Evolutionary conservation across 2,888 invertebrate species (phyloP).

Genomic region (Pristionchus arcanus): DNA sequence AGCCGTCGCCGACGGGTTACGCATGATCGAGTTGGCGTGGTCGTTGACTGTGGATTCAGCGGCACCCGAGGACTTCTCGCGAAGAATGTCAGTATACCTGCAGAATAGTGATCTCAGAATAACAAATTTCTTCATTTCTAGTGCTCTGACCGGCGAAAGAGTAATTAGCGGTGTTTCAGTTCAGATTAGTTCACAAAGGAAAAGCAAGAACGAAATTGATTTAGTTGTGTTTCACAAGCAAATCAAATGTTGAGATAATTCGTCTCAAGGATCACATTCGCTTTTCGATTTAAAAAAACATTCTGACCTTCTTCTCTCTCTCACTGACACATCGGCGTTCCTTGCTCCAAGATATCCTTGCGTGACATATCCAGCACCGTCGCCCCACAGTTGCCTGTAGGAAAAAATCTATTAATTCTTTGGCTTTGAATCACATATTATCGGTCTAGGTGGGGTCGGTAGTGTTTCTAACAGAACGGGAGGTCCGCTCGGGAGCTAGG

Average conservation of each 20-base stretch:
- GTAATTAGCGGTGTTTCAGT: too few species aligned
- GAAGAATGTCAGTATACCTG: constrained; percentile 70
- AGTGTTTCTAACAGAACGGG: constrained; percentile 83
- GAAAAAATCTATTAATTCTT: constrained; percentile 79
- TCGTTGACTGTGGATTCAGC: constrained; percentile 63
- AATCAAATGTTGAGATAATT: not conserved
- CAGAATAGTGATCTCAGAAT: not conserved
- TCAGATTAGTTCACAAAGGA: too few species aligned
- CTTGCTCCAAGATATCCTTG: constrained; percentile 75
- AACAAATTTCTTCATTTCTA: too few species aligned
- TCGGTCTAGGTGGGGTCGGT: too few species aligned
- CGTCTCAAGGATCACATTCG: not conserved
- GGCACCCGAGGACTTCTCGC: constrained; percentile 62
- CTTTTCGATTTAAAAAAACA: not conserved
- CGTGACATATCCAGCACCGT: constrained; percentile 73
- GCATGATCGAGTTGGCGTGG: constrained; percentile 58
- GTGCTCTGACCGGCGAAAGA: too few species aligned
- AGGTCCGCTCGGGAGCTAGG: too few species aligned
- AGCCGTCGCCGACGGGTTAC: constrained; percentile 61
- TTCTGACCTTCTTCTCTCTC: constrained; percentile 73
- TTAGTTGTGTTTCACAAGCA: too few species aligned
- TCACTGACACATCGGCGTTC: constrained; percentile 77
- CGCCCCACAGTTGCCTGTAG: constrained; percentile 72
- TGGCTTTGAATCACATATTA: too few species aligned
- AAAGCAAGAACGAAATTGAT: too few species aligned